Percentiles rank a stretch among this genome's conserved stretches.
phyloP scores from a whole-genome alignment of 2,888 invertebrate genomes.

The Leucoptera coffeella region DNA sequence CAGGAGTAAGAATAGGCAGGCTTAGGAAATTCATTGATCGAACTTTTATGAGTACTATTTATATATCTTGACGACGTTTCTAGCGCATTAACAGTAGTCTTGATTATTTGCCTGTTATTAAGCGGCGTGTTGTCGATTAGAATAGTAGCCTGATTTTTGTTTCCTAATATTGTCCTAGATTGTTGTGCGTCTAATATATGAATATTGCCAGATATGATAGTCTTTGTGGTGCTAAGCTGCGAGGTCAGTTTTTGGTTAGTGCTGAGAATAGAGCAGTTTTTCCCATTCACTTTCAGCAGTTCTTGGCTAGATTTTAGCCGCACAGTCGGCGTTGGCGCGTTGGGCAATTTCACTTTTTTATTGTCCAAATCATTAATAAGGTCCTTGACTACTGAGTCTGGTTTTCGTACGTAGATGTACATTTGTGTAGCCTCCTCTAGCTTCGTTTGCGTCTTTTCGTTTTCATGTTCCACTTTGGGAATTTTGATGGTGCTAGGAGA shows the following conservation, averaged over 20 bases:
- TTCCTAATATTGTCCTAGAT: slow-evolving; percentile 44
- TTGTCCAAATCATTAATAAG: slow-evolving; percentile 51
- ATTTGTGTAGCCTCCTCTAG: slow-evolving; percentile 44
- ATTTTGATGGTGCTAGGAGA: slow-evolving; percentile 65
- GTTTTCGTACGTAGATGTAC: slow-evolving; percentile 41
- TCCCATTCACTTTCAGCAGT: slow-evolving; percentile 36
- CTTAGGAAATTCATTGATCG: slow-evolving; percentile 75
- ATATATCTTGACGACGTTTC: slow-evolving; percentile 38
- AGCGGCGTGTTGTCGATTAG: slow-evolving; percentile 42
- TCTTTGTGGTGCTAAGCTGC: slow-evolving; percentile 39
- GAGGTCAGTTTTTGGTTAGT: slow-evolving; percentile 36
- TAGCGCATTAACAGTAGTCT: slow-evolving; percentile 31
- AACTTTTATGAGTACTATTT: slow-evolving; percentile 28
- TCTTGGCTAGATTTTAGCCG: slow-evolving; percentile 37
- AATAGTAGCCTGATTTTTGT: slow-evolving; percentile 42
- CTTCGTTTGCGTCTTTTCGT: slow-evolving; percentile 17
- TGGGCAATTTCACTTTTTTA: slow-evolving; percentile 22
- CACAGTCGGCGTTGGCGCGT: slow-evolving; percentile 20
- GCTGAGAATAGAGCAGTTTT: slow-evolving; percentile 41
- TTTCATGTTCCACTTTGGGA: slow-evolving; percentile 34
- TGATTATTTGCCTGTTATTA: slow-evolving; percentile 42
- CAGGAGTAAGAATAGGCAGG: slow-evolving; percentile 98
- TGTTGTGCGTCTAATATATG: slow-evolving; percentile 45
- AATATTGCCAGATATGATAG: slow-evolving; percentile 48
- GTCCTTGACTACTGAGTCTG: slow-evolving; percentile 59